phyloP scores from a whole-genome alignment of 1,140 invertebrate species.

The Drosophila guanche region DNA sequence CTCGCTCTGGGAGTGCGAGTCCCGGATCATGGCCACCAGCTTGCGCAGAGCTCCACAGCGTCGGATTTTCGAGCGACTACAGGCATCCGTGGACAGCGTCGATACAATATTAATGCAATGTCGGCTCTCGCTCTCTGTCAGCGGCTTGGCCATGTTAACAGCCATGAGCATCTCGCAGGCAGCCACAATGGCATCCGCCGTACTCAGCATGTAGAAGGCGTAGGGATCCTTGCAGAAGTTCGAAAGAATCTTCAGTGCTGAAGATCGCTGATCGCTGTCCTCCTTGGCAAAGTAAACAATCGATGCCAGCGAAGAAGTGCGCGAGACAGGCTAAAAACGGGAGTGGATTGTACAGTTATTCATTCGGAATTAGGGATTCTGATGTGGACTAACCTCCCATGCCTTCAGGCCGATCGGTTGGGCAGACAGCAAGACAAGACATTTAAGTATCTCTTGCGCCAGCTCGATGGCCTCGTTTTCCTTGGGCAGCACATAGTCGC shows the following conservation, averaged over 20 bases:
- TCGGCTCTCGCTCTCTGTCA: conserved; percentile 67
- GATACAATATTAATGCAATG: conserved; percentile 81
- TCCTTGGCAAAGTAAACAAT: conserved; percentile 76
- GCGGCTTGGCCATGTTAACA: conserved; percentile 62
- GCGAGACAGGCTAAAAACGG: conserved; percentile 42
- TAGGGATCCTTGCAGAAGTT: conserved; percentile 78
- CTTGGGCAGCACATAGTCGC: conserved; percentile 67
- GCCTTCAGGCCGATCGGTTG: conserved; percentile 61
- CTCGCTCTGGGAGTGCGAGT: conserved; percentile 68
- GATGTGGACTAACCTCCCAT: conserved; percentile 58
- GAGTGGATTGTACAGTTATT: not conserved
- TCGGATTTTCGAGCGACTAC: conserved; percentile 80
- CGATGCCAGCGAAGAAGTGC: conserved; percentile 56
- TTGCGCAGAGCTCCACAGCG: conserved; percentile 75
- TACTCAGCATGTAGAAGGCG: conserved; percentile 72
- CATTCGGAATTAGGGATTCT: no score
- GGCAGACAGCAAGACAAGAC: conserved; percentile 67
- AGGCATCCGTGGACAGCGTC: conserved; percentile 73
- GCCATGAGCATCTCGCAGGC: conserved; percentile 75
- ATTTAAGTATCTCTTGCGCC: conserved; percentile 75
- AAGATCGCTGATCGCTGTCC: conserved; percentile 65
- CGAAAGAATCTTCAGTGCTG: conserved; percentile 74
- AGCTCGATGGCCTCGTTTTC: conserved; percentile 66
- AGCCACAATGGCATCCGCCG: conserved; percentile 75
- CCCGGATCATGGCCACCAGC: conserved; percentile 71